phyloP scores from a whole-genome alignment of 2,113 vertebrate species.

The Hypanus sabinus region DNA sequence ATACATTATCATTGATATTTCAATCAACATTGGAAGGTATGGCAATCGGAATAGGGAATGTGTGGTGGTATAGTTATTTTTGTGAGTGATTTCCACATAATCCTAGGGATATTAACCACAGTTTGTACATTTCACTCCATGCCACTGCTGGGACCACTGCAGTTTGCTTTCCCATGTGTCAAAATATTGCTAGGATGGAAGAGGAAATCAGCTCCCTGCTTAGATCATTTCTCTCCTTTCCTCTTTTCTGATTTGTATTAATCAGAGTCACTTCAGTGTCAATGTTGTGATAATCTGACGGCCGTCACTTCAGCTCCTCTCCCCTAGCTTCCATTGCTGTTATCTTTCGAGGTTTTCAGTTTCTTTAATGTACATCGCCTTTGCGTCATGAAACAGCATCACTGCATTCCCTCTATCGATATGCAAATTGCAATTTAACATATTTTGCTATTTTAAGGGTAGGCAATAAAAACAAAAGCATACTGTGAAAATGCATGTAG shows the following conservation, averaged over 20 bases:
- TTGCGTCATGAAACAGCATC: not conserved
- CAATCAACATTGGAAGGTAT: not conserved
- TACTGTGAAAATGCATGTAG: not conserved
- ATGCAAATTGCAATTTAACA: not conserved
- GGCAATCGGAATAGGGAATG: not conserved
- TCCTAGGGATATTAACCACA: not conserved
- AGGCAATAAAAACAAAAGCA: not conserved
- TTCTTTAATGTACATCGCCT: not conserved
- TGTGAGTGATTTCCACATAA: not conserved
- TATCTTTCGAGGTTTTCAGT: not conserved
- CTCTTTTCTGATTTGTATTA: not conserved
- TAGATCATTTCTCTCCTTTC: not conserved
- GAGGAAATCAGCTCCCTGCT: not conserved
- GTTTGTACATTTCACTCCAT: not conserved
- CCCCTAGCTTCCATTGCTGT: not conserved
- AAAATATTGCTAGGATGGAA: not conserved
- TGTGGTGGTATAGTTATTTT: not conserved
- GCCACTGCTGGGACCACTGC: not conserved
- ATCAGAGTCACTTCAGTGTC: too few relatives aligned
- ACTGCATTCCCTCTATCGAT: not conserved
- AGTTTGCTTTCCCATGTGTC: not conserved
- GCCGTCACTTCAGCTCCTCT: not conserved
- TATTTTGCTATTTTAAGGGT: not conserved
- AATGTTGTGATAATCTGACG: too few relatives aligned
- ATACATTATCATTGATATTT: not conserved